These are phyloP conservation scores for Sphaerodactylus townsendi DNA, from an alignment of 2,113 vertebrate genomes.

Conservation along the genomic window DNA sequence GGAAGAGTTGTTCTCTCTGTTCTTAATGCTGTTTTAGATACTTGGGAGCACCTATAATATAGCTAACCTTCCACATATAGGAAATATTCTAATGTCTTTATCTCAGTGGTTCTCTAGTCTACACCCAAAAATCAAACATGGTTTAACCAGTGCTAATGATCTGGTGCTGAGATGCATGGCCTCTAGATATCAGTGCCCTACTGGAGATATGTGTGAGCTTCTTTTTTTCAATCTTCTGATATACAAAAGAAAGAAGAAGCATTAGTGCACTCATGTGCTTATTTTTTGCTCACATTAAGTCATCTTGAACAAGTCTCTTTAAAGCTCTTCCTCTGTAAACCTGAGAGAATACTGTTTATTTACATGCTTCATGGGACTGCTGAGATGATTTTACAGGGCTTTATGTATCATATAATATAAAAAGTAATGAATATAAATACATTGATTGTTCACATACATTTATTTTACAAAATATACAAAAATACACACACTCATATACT, in stretches of 20 bases:
- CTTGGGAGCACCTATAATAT: not conserved
- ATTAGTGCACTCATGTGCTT: not conserved
- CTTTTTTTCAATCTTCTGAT: not conserved
- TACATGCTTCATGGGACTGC: not conserved
- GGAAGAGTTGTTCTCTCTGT: not conserved
- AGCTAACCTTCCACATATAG: not conserved
- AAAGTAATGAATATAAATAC: not conserved
- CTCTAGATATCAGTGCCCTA: not conserved
- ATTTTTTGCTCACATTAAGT: not conserved
- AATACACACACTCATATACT: not conserved
- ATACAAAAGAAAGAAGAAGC: not conserved
- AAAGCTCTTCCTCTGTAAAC: slow-evolving; percentile 14
- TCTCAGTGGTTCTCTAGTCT: not conserved
- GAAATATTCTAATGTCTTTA: not conserved
- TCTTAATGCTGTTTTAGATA: not conserved
- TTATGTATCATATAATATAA: slow-evolving; percentile 10
- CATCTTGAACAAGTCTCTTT: not conserved
- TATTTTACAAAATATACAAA: not conserved
- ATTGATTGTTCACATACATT: not conserved
- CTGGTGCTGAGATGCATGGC: not conserved
- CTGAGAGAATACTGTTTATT: not conserved
- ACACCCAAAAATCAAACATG: not conserved
- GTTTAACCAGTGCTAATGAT: not conserved
- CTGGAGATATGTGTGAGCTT: not conserved
- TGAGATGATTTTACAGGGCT: slow-evolving; percentile 24